Base-by-base conservation (phyloP, 2,888 invertebrate species). In the Polydrusus cervinus region DNA sequence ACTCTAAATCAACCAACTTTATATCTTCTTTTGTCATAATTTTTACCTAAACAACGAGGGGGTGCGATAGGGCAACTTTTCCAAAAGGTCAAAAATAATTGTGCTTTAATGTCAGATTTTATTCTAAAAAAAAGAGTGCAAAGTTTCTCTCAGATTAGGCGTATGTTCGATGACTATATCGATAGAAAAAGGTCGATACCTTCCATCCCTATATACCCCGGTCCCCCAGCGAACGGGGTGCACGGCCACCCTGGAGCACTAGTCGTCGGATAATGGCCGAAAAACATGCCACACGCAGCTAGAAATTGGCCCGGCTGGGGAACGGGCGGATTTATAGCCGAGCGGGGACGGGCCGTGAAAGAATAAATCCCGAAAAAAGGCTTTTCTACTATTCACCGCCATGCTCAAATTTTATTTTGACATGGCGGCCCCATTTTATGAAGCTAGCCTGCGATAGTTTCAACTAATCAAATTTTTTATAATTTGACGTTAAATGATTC, bases 201-300 rank as follows among this genome's bases (percentile, higher is more conserved):
- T 3, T 10, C 8, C 34, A 34, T 34, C 34, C 34, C 34, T 34
- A 34, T n/a, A n/a, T 34, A 8, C 34, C 34, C 55, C 25, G 14
- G 1, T 55, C 34, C 55, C 47, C 47, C 47, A 5, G 14, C 16
- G 16, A 16, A 6, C 6, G 38, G 57, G 57, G 57, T 10, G 57
- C 38, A 38, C 38, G 18, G 18, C 10, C 38, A 38, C 38, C 57
- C 57, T 38, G 57, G 16, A 60, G 57, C 57, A 34, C 57, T 60
- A 60, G 57, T 60, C 57, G 57, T 40, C 57, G 57, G 57, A 60
- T 60, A 60, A 60, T 60, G 57, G 57, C 57, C 57, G 57, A 60
- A 60, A 60, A 60, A 60, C 57, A 60, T 60, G 57, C 57, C 57
- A 60, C 57, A 60, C 57, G 57, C 57, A 60, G 57, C 57, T 60